A percentile compares a stretch with the other conserved stretches of the same genome.
Evolutionary conservation across 2,113 vertebrate species (phyloP).

Genomic region (Epinephelus moara): DNA sequence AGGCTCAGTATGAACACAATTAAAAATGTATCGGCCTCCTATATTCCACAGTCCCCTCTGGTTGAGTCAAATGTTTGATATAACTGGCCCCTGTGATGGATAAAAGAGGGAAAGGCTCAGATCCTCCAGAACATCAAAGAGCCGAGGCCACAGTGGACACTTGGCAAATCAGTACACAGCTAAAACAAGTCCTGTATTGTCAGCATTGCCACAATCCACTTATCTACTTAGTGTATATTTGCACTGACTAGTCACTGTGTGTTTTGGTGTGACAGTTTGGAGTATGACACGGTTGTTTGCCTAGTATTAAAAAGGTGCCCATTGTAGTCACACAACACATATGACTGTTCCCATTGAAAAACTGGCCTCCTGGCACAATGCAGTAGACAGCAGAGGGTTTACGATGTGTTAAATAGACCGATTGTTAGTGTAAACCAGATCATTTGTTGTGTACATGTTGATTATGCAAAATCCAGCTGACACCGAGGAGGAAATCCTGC

Average conservation of each 20-base stretch:
- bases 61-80: not conserved
- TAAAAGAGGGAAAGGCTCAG: not conserved
- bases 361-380: slow-evolving; percentile 4
- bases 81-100: not conserved
- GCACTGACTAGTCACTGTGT: slow-evolving; percentile 32
- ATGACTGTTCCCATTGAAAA: slow-evolving; percentile 16
- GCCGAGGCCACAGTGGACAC: not conserved
- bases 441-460: slow-evolving; percentile 66
- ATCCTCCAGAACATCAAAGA: not conserved
- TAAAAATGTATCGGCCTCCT: not conserved
- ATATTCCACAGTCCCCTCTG: too few relatives aligned
- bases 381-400: not conserved
- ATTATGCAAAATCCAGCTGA: slow-evolving; percentile 20
- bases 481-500: slow-evolving; percentile 30
- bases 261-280: slow-evolving; percentile 50
- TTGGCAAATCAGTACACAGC: not conserved
- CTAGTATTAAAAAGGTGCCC: slow-evolving; percentile 20
- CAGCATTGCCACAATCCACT: not conserved
- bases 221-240: slow-evolving; percentile 19
- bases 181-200: slow-evolving; percentile 34
- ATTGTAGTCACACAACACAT: slow-evolving; percentile 10
- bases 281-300: slow-evolving; percentile 60
- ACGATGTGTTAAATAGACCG: slow-evolving; percentile 53
- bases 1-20: not conserved
- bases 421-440: slow-evolving; percentile 24